Evolutionary conservation across 2,797 vertebrate genomes (phyloP), one percentile per base, ranked within the genome.

Genomic region (Centropyge bicolor): DNA sequence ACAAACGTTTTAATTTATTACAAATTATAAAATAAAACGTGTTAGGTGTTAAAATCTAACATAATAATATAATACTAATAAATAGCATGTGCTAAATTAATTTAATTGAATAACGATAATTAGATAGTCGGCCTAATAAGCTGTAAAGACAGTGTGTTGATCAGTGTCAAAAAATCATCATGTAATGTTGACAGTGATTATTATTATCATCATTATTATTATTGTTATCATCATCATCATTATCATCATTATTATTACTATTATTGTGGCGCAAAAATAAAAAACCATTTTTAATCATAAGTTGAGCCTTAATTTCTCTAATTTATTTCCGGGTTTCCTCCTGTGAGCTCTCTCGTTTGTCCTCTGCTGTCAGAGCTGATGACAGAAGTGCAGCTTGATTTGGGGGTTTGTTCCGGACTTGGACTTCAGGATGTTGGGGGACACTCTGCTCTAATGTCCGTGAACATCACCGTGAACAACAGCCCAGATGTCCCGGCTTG

Each of bases 381-480:
- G 45, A 16, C 14, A 8, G 31, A 48, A 17, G 13, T 16, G 4
- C 4, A 22, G 8, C 40, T 31, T 11, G 17, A 1, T 17, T 51
- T 19, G 9, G 5, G 5, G 19, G 64, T 41, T 19, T 51, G 19
- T 31, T 20, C 49, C 36, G 60, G 45, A 8, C 40, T 22, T 51
- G 43, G 13, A 49, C 46, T 8, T 41, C 62, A 31, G 12, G 22
- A 35, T 31, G 49, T n/a, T n/a, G 27, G 54, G 19, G 10, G 1
- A 31, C 60, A 51, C 5, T 14, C 40, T 27, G 67, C 24, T 72
- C 68, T 54, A 16, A 69, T 65, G 46, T 74, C 62, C 45, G 38
- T 22, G 51, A 49, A 35, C 65, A 69, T 73, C 54, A 35, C n/a
- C n/a, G n/a, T n/a, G n/a, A n/a, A n/a, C n/a, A n/a, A n/a, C 40